These are phyloP conservation scores for Burhinus oedicnemus DNA, from an alignment of 2,113 vertebrate species.

Conservation along the genomic window DNA sequence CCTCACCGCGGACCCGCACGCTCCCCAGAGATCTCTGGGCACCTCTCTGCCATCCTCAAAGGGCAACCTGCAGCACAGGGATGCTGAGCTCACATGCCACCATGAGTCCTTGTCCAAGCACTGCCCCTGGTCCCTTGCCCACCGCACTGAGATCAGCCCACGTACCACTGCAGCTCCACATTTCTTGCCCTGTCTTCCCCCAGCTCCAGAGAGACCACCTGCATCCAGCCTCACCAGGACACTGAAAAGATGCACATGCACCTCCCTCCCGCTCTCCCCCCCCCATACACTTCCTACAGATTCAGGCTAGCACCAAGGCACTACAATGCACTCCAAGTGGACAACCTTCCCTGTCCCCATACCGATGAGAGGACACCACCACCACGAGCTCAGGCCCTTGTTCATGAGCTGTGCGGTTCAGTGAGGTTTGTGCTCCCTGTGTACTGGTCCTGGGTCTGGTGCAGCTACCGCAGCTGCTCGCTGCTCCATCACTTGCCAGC, in stretches of 20 bases:
- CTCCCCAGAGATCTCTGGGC: not conserved
- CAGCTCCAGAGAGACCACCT: not conserved
- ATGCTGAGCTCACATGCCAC: not conserved
- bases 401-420: not conserved
- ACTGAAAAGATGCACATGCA: not conserved
- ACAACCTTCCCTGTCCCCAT: not conserved
- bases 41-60: not conserved
- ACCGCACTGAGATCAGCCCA: not conserved
- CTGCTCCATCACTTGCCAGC: not conserved
- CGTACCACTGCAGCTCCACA: fast-evolving
- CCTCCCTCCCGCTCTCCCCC: too few species aligned
- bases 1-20: fast-evolving
- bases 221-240: not conserved
- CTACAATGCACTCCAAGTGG: not conserved
- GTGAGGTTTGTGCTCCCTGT: not conserved
- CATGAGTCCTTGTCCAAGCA: not conserved
- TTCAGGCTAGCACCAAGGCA: not conserved
- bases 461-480: not conserved
- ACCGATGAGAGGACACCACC: not conserved
- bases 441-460: not conserved
- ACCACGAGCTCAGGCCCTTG: not conserved
- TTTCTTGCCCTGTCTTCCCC: not conserved
- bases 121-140: not conserved
- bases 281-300: not conserved
- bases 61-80: not conserved